Evolutionary conservation across 2,797 vertebrate species (phyloP).

Genomic region (Oreochromis mossambicus): DNA sequence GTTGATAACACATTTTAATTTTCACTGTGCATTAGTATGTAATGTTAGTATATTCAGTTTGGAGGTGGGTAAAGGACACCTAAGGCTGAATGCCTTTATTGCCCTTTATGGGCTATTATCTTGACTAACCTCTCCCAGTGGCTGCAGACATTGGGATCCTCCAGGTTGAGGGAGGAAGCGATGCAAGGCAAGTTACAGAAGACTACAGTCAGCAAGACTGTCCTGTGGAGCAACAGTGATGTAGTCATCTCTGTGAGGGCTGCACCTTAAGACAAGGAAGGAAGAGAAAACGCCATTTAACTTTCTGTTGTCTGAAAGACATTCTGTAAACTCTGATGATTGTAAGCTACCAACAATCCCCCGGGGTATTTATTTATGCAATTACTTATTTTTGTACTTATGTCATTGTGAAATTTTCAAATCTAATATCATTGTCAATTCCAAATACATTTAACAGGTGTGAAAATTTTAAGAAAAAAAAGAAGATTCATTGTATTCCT

Average conservation of each 20-base stretch:
- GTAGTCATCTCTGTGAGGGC: conserved; percentile 76
- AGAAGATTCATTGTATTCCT: neutral
- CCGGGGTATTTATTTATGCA: neutral
- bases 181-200: conserved; percentile 74
- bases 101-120: neutral
- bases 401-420: neutral
- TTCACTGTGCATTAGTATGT: neutral
- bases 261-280: conserved; percentile 60
- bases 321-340: neutral
- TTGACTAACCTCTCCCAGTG: conserved; percentile 94
- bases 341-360: neutral
- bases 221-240: conserved; percentile 53
- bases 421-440: neutral
- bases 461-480: neutral
- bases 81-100: neutral
- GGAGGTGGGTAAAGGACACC: neutral
- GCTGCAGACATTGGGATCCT: conserved; percentile 97
- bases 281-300: neutral
- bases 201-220: conserved; percentile 68
- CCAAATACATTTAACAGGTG: neutral
- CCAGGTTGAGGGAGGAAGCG: conserved; percentile 84
- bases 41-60: neutral
- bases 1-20: neutral
- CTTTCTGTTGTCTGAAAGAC: neutral
- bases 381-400: neutral